A percentile compares a stretch with the other conserved stretches of the same genome.
Conservation (phyloP, 2,888 invertebrate genomes). For the Netelia fuscicornis region DNA sequence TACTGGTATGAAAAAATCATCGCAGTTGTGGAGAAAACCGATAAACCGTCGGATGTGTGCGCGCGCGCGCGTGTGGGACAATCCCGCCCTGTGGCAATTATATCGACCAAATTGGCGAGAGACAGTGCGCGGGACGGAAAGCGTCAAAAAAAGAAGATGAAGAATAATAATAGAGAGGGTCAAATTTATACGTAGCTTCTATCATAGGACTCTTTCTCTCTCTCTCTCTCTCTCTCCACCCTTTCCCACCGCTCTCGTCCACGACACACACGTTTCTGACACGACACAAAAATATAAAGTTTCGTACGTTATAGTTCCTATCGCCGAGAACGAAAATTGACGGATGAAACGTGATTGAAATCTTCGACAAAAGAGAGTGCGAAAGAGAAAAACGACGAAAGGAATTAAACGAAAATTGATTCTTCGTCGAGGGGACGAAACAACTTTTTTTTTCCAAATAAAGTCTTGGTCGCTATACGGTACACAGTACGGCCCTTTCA, state of each 20-base stretch:
- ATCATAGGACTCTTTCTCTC: neutral
- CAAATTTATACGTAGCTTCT: constrained; percentile 28
- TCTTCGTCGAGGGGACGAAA: neutral
- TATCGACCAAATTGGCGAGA: constrained; percentile 43
- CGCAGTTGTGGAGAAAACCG: neutral
- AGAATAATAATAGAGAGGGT: neutral
- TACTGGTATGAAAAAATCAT: neutral
- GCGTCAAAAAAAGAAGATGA: neutral
- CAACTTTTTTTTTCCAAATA: constrained; percentile 1
- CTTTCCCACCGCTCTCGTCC: neutral
- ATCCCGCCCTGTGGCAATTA: constrained; percentile 37
- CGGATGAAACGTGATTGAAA: neutral
- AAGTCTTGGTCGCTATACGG: neutral
- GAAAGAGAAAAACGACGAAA: neutral
- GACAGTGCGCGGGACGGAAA: neutral
- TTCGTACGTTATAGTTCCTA: too few relatives aligned
- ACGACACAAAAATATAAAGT: constrained; percentile 2
- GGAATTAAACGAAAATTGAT: constrained; percentile 21
- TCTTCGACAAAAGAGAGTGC: neutral
- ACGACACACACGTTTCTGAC: constrained; percentile 8
- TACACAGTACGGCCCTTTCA: neutral
- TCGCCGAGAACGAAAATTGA: neutral
- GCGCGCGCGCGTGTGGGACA: neutral
- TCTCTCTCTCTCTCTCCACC: neutral
- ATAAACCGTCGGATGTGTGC: neutral